Evolutionary conservation across 1,140 invertebrate genomes (phyloP), one percentile per base, ranked within the genome.

Genomic region (Bicyclus anynana): DNA sequence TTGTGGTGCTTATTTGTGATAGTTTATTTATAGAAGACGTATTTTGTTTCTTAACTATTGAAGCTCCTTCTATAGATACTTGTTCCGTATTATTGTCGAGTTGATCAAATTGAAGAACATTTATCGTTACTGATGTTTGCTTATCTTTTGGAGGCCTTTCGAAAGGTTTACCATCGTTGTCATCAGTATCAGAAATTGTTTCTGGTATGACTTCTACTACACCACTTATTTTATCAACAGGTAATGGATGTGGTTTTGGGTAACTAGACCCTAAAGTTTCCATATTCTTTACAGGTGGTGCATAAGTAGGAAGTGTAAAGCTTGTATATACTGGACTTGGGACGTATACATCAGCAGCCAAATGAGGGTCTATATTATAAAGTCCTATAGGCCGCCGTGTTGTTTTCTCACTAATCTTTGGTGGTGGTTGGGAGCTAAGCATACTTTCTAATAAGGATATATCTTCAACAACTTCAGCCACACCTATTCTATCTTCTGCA

Each of bases 161-260:
- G n/a, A 84, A 70, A 46, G 85, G 84, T 59, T 85, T 83, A 21
- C 85, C 85, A 52, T 89, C 85, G 63, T 85, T 77, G 37, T 74
- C 74, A 58, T 81, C 72, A n/a, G 37, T 38, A 47, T 64, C 50
- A 12, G 52, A 38, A 27, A 58, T 66, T 40, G 29, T 52, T 49
- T 78, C 71, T 69, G 54, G 63, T 21, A 73, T 50, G 46, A 67
- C 69, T 69, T 85, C 82, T 18, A 86, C 78, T 12, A 80, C 85
- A 44, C 85, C 69, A 55, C 89, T 87, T 47, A 94, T 92, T 85
- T 93, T 94, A 64, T 94, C 92, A 2, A 94, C 91, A 1, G 92
- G 92, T 66, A 94, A 91, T 7, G 92, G 92, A 70, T 93, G 92
- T 37, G 91, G 84, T 73, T 89, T 90, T 5, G 90, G 80, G 62